Conservation (phyloP, 2,888 invertebrate species). For the Tigriopus californicus region DNA sequence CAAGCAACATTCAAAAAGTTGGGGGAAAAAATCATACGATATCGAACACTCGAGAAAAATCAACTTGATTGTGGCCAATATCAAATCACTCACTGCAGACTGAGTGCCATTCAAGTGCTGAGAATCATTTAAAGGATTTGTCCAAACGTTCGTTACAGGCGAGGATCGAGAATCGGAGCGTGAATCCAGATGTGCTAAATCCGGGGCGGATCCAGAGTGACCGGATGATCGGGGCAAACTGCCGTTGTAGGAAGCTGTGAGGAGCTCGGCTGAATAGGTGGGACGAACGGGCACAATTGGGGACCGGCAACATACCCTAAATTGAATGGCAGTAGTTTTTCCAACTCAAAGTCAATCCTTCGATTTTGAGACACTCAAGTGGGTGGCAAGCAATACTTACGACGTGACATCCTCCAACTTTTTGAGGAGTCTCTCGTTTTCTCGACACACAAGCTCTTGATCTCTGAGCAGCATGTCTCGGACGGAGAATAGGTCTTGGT, state of each 20-base stretch:
- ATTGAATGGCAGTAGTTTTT: not conserved
- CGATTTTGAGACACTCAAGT: no score
- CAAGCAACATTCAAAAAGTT: no score
- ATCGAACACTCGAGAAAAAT: no score
- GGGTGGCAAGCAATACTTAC: conserved; percentile 37
- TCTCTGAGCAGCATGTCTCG: conserved; percentile 63
- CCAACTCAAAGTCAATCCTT: no score
- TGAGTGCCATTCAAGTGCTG: not conserved
- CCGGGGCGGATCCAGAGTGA: not conserved
- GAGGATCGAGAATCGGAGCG: not conserved
- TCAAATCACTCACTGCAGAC: no score
- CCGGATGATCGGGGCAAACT: conserved; percentile 19
- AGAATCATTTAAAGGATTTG: conserved; percentile 35
- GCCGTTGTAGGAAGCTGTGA: conserved; percentile 26
- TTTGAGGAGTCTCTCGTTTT: conserved; percentile 69
- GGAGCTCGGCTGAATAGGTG: conserved; percentile 41
- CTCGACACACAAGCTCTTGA: conserved; percentile 70
- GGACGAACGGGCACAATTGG: conserved; percentile 60
- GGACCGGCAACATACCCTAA: conserved; percentile 57
- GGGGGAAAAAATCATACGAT: no score
- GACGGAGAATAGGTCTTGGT: conserved; percentile 54
- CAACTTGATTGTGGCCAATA: no score
- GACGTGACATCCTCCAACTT: conserved; percentile 72
- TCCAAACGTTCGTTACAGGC: conserved; percentile 44
- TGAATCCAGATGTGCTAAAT: not conserved